These are phyloP conservation scores for Lasioglossum zephyrum DNA, from an alignment of 2,888 invertebrate species.

Conservation along the genomic window DNA sequence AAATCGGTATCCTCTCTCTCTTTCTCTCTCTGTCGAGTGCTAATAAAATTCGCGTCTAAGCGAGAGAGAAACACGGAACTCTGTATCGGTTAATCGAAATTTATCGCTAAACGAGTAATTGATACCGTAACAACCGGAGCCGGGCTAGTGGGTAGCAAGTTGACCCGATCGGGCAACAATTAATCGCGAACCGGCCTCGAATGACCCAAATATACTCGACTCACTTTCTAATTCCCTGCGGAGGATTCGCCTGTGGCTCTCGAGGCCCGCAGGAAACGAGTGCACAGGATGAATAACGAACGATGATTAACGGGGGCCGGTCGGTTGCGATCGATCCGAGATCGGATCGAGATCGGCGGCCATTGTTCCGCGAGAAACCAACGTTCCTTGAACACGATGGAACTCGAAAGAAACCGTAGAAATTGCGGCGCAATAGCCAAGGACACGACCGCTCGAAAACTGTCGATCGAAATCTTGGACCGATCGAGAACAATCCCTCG, in stretches of 20 bases:
- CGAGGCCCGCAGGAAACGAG: conserved; percentile 37
- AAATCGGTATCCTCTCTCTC: neutral
- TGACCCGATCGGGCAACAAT: conserved; percentile 49
- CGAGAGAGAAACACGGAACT: neutral
- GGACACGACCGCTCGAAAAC: conserved; percentile 15
- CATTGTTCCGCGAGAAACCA: conserved; percentile 56
- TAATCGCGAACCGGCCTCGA: conserved; percentile 50
- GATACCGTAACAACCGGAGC: conserved; percentile 26
- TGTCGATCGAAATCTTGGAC: neutral
- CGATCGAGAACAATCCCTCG: neutral
- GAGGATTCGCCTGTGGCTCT: conserved; percentile 55
- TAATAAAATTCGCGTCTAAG: neutral
- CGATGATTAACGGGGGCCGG: conserved; percentile 68
- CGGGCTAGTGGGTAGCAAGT: neutral
- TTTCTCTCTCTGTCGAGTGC: neutral
- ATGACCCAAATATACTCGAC: conserved; percentile 72
- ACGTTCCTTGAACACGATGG: conserved; percentile 27
- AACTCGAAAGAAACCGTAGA: conserved; percentile 35
- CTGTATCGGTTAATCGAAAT: conserved; percentile 14
- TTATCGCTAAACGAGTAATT: conserved; percentile 37
- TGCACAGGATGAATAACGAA: conserved; percentile 56
- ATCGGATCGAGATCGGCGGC: conserved; percentile 45
- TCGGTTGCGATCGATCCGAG: conserved; percentile 57
- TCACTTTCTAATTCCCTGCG: conserved; percentile 72
- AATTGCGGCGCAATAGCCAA: conserved; percentile 30